Conservation (phyloP, 2,797 vertebrate species). For the Arnoldichthys spilopterus region DNA sequence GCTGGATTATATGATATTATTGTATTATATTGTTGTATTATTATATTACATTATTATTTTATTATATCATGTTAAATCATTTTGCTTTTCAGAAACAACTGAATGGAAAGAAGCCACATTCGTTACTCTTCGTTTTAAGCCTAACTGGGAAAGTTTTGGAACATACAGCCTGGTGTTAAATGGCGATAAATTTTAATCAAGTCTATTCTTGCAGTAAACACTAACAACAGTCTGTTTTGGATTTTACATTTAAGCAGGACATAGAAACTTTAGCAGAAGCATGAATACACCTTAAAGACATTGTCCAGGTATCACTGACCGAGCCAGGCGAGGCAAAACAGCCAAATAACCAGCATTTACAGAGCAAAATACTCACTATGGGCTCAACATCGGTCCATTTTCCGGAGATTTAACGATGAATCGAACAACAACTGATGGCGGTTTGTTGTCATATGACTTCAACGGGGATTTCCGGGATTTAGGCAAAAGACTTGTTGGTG, state of each 20-base stretch:
- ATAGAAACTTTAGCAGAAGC: neutral
- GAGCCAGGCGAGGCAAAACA: neutral
- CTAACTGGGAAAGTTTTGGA: neutral
- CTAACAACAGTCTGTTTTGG: neutral
- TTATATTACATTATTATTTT: no score
- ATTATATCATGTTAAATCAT: no score
- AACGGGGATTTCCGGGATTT: slow-evolving; percentile 51
- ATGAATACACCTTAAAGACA: neutral
- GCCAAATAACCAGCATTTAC: slow-evolving; percentile 13
- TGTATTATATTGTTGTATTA: no score
- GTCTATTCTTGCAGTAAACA: no score
- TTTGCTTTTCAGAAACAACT: neutral
- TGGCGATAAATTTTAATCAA: neutral
- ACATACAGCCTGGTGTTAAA: neutral
- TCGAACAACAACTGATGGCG: neutral
- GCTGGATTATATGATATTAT: no score
- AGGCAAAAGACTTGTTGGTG: neutral
- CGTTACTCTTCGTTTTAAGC: no score
- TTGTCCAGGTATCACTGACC: neutral
- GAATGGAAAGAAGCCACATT: neutral
- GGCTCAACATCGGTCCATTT: slow-evolving; percentile 23
- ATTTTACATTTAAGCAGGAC: neutral
- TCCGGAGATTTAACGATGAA: neutral
- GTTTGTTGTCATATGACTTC: slow-evolving; percentile 64
- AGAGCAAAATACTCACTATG: slow-evolving; percentile 41